These are phyloP conservation scores for Pediacus dermestoides DNA, from an alignment of 2,888 invertebrate species.

Conservation along the genomic window DNA sequence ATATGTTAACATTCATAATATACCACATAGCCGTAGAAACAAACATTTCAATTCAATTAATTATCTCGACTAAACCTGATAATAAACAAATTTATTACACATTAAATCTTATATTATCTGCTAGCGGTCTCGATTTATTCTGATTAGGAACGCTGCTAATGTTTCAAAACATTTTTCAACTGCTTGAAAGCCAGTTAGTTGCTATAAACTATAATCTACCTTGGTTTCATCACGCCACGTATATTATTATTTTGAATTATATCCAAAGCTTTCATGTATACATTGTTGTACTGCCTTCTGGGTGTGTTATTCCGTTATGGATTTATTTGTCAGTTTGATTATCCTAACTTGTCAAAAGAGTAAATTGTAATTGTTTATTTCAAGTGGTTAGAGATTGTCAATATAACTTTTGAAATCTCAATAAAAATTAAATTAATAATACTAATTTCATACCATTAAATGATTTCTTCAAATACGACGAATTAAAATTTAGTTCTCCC, in stretches of 20 bases:
- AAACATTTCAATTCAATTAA: constrained; percentile 9
- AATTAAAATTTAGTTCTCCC: no score
- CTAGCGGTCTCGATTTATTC: constrained; percentile 35
- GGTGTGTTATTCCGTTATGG: no score
- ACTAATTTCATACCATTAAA: no score
- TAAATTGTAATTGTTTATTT: no score
- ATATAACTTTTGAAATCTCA: no score
- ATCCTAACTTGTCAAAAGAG: no score
- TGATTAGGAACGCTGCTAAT: constrained; percentile 36
- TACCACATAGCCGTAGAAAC: background rate
- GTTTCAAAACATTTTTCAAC: constrained; percentile 33
- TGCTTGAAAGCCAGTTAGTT: constrained; percentile 21
- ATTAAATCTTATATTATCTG: constrained; percentile 13
- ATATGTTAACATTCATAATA: constrained; percentile 4
- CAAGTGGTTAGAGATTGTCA: no score
- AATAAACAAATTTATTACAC: constrained; percentile 7
- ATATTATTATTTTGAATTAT: constrained; percentile 5
- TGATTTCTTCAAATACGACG: no score
- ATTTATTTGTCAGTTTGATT: no score
- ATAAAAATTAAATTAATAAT: no score
- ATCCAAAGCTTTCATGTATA: no score
- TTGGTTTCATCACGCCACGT: constrained; percentile 4
- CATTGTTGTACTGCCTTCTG: no score
- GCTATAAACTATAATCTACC: constrained; percentile 19
- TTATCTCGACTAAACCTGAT: constrained; percentile 5